Conservation (phyloP, 2,113 vertebrate species). For the Nasalis larvatus region DNA sequence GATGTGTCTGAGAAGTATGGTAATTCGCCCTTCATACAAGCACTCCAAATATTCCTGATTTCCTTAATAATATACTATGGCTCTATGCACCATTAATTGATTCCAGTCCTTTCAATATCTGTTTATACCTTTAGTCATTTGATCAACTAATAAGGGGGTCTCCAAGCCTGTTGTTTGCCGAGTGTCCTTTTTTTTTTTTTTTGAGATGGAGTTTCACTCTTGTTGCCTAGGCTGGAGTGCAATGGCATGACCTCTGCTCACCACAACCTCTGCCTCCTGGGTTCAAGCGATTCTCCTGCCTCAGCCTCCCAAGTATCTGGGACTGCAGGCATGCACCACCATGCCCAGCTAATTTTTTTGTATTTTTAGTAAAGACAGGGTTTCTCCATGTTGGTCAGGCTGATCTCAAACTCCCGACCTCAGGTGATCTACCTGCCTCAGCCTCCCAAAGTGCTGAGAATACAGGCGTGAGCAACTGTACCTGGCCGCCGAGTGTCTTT, state of each 20-base stretch:
- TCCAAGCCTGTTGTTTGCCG: neutral
- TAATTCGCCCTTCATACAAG: neutral
- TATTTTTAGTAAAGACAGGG: too few relatives aligned
- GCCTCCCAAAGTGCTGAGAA: too few relatives aligned
- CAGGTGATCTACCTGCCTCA: too few relatives aligned
- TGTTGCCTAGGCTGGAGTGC: too few relatives aligned
- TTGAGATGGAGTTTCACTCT: too few relatives aligned
- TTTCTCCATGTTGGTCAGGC: neutral
- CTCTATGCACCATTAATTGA: neutral
- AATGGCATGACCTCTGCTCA: too few relatives aligned
- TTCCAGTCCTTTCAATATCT: neutral
- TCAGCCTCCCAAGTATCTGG: too few relatives aligned
- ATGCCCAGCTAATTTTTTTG: too few relatives aligned
- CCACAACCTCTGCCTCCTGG: too few relatives aligned
- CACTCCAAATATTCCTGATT: neutral
- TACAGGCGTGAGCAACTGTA: too few relatives aligned
- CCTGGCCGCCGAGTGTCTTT: neutral
- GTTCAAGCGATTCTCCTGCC: too few relatives aligned
- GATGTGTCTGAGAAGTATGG: neutral
- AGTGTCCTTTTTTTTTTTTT: neutral
- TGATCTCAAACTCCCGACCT: neutral
- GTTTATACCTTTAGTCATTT: neutral
- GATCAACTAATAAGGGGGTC: neutral
- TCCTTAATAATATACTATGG: neutral
- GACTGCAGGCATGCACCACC: too few relatives aligned